Evolutionary conservation across 64 coral and sea anemone species (phyloP), one percentile per base, ranked within the genome.

Genomic region (Trachythela sp.): DNA sequence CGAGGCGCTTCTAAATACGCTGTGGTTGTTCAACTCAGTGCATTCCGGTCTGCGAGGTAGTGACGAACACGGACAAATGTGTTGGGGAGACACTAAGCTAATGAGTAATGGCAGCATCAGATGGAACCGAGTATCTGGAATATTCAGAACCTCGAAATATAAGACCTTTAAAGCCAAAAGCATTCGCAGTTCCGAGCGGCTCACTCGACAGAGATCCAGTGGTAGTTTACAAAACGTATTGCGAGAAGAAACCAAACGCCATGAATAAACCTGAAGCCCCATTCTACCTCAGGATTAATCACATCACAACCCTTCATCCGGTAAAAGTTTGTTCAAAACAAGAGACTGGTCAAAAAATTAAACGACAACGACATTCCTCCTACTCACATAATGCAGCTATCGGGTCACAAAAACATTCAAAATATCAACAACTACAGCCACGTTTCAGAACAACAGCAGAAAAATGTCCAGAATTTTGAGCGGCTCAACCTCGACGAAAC

Each of bases 201-300:
- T 38, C 71, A n/a, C 29, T 2, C 9, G 71, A 77, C 29, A 77
- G 71, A 77, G 71, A 77, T 38, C 71, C 71, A 38, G 71, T 77
- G 13, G 71, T 4, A 77, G 17, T 77, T 77, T 77, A 77, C 71
- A 77, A 77, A 77, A 38, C 36, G 10, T 77, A 32, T 77, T 32
- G 30, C 29, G 4, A 38, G 1, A 91, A 92, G 41, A 54, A 83
- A 68, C 86, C 72, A 75, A 42, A 87, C 60, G 48, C 71, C 9
- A 33, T 88, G 85, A 87, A 92, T 48, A 41, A 48, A 36, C 70
- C 70, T 0, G 85, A 92, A 39, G 89, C 87, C 35, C 67, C 84
- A 27, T 94, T 94, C 86, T 94, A 94, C 76, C 89, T 90, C 32
- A 84, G 83, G 14, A 33, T 90, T 38, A 93, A 90, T 84, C 70